A percentile compares a stretch with the other conserved stretches of the same genome.
phyloP scores from a whole-genome alignment of 2,888 invertebrate species.

The Thymelicus sylvestris region DNA sequence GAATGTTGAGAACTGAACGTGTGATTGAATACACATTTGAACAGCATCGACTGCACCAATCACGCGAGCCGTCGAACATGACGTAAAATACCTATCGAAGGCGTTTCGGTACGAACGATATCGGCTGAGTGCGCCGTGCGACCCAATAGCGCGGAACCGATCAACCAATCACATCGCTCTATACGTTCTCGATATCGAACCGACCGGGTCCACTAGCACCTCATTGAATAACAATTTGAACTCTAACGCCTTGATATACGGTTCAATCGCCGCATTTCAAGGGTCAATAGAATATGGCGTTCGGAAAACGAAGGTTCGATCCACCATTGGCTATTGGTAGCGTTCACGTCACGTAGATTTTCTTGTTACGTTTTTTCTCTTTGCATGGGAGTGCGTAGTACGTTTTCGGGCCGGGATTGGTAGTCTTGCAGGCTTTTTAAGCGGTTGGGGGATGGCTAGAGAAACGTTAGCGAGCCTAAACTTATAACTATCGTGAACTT shows the following conservation, averaged over 20 bases:
- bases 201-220: slow-evolving; percentile 53
- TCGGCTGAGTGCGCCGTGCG: slow-evolving; percentile 72
- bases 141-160: slow-evolving; percentile 85
- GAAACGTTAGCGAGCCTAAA: too few relatives aligned
- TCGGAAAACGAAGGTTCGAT: slow-evolving; percentile 71
- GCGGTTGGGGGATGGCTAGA: slow-evolving; percentile 12
- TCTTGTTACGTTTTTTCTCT: slow-evolving; percentile 68
- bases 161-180: slow-evolving; percentile 76
- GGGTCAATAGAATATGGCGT: slow-evolving; percentile 43
- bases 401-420: slow-evolving; percentile 48
- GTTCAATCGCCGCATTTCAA: not conserved
- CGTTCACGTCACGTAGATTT: slow-evolving; percentile 79
- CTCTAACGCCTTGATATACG: slow-evolving; percentile 42
- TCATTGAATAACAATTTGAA: slow-evolving; percentile 36
- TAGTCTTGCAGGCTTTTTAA: slow-evolving; percentile 39
- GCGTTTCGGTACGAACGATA: slow-evolving; percentile 83
- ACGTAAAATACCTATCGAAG: slow-evolving; percentile 69
- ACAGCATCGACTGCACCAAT: slow-evolving; percentile 16
- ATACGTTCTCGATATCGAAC: slow-evolving; percentile 67
- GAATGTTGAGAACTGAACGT: not conserved
- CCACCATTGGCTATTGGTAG: slow-evolving; percentile 73
- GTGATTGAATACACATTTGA: not conserved
- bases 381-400: slow-evolving; percentile 24
- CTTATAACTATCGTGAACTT: too few relatives aligned
- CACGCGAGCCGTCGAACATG: slow-evolving; percentile 56